Evolutionary conservation across 2,888 invertebrate genomes (phyloP).

Genomic region (Ophion ellenae): DNA sequence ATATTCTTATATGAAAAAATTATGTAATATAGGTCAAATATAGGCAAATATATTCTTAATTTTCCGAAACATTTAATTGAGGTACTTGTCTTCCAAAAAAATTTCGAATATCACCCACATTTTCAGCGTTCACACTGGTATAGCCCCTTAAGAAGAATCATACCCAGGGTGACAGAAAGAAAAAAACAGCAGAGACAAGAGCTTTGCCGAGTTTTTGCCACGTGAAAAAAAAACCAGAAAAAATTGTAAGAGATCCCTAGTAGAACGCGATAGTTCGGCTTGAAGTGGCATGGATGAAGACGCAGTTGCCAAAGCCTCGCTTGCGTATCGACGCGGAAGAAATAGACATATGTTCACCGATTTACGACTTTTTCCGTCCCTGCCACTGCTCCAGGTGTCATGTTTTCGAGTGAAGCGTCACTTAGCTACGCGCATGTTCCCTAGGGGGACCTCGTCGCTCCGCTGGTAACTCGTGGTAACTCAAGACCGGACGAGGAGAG

Average conservation of each 20-base stretch:
- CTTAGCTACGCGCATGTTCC: background rate
- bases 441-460: background rate
- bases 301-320: background rate
- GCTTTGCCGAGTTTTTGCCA: background rate
- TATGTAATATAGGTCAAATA: no score
- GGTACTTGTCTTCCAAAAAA: no score
- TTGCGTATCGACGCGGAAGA: background rate
- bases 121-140: no score
- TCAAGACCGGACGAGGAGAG: conserved; percentile 48
- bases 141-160: background rate
- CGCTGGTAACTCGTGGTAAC: background rate
- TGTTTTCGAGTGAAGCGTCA: background rate
- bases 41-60: no score
- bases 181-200: background rate
- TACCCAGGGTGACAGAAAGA: background rate
- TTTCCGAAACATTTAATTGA: no score
- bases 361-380: conserved; percentile 4
- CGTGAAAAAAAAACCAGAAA: background rate
- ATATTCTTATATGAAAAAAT: no score
- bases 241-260: background rate
- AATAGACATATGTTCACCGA: background rate
- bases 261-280: no score
- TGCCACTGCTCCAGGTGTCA: background rate
- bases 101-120: no score
- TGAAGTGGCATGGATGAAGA: background rate